phyloP scores from a whole-genome alignment of 92 coral and sea anemone species.

The Parazoanthus swiftii region DNA sequence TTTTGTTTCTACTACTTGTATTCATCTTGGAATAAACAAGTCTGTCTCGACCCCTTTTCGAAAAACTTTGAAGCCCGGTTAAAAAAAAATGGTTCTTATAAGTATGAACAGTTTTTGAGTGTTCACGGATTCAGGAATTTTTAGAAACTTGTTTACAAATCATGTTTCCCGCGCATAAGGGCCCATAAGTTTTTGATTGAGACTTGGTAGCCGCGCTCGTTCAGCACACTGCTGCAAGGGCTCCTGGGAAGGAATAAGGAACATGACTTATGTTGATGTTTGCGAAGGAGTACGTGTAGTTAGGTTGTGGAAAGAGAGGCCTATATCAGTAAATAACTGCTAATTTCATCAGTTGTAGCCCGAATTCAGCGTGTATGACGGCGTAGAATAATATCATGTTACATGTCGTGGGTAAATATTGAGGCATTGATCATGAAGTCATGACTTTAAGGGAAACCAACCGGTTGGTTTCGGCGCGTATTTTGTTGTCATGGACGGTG shows the following conservation, averaged over 20 bases:
- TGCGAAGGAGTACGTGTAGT: conserved; percentile 37
- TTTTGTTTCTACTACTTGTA: no score
- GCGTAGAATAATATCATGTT: conserved; percentile 30
- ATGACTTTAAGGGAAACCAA: conserved; percentile 25
- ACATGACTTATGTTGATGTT: conserved; percentile 34
- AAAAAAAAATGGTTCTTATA: no score
- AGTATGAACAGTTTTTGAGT: no score
- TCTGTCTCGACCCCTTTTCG: no score
- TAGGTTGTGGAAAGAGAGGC: conserved; percentile 20
- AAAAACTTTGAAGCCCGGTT: no score
- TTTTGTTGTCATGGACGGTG: conserved; percentile 92
- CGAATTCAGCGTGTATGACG: conserved; percentile 26
- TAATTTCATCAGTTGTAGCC: conserved; percentile 30
- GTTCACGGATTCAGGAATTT: no score
- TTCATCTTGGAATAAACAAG: no score
- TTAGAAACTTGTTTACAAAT: no score
- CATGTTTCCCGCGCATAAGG: neutral
- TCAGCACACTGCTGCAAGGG: neutral
- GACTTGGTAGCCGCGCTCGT: conserved; percentile 37
- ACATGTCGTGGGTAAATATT: neutral
- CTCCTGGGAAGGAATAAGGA: conserved; percentile 18
- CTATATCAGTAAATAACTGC: conserved; percentile 34
- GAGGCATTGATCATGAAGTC: conserved; percentile 31
- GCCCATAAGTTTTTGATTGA: neutral
- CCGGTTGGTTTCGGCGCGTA: conserved; percentile 57